phyloP scores from a whole-genome alignment of 2,113 vertebrate genomes.

The Pseudonaja textilis region DNA sequence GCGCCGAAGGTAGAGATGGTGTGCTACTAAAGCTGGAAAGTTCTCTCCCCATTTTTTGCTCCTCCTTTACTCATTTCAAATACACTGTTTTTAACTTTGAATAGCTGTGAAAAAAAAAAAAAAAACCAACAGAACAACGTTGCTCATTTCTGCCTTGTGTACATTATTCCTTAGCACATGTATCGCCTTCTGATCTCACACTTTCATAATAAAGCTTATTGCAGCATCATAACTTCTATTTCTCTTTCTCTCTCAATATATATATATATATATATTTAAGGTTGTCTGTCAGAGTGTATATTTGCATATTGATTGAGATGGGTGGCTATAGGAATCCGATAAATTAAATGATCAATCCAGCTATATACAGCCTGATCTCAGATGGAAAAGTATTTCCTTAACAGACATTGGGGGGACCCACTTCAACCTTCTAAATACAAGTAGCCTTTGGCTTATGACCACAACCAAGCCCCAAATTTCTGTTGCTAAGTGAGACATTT shows the following conservation, averaged over 20 bases:
- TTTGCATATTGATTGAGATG: neutral
- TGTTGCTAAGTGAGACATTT: neutral
- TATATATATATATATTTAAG: neutral
- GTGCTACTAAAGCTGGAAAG: neutral
- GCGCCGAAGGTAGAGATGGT: neutral
- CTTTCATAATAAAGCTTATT: constrained; percentile 12
- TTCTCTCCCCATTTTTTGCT: neutral
- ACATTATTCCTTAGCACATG: neutral
- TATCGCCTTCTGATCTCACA: neutral
- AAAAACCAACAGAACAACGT: no score
- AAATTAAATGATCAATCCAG: neutral
- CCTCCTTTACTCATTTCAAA: neutral
- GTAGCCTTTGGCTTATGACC: no score
- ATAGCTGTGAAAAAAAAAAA: no score
- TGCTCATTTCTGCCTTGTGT: neutral
- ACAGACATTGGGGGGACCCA: neutral
- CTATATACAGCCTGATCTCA: neutral
- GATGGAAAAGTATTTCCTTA: neutral
- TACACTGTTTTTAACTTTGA: neutral
- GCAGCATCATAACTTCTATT: neutral
- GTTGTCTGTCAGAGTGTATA: neutral
- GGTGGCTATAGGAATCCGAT: neutral
- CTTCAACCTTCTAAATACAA: neutral
- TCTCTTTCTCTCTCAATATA: neutral
- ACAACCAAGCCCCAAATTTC: no score